Base-by-base conservation (phyloP, 2,797 vertebrate species). In the Prionace glauca region DNA sequence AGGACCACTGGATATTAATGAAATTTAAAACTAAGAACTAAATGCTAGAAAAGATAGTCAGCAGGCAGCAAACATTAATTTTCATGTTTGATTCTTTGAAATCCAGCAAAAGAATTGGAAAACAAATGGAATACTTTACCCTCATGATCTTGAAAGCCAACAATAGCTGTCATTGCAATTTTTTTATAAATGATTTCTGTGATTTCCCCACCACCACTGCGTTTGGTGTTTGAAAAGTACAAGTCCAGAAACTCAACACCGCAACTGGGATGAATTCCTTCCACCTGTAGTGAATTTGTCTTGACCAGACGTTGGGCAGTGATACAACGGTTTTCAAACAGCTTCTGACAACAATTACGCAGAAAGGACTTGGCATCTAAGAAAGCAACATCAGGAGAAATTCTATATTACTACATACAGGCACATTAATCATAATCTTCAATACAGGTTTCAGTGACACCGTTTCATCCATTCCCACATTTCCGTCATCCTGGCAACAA, bases 281-380 rank as follows among this genome's bases (percentile, higher is more conserved):
- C 97, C 93, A 97, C 96, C 95, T 97, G 92, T 60, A 97, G 71
- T 5, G 96, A 97, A 93, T 97, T 96, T 7, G 96, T 96, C 65
- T 93, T 90, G 88, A 96, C 96, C 94, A 97, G 74, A 77, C 74
- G 95, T 18, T 95, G 95, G 10, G 96, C 96, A 74, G 95, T 84
- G 18, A 97, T 97, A 77, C 96, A 96, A 96, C 96, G 96, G 60
- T 95, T 95, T 95, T 96, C 81, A 60, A 96, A 96, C 41, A 86
- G 96, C 95, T 96, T 97, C 16, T 93, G 74, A 56, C 96, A 95
- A 95, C 96, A 97, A 86, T 96, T 97, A 60, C 88, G 96, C 95
- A 96, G 10, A 95, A 97, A 97, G 2, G 93, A 79, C 3, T 96
- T 71, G 87, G 95, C 90, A 94, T 97, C 97, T 97, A 86, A n/a